These are phyloP conservation scores for Diachasma alloeum DNA, from an alignment of 1,140 invertebrate species.

Conservation along the genomic window DNA sequence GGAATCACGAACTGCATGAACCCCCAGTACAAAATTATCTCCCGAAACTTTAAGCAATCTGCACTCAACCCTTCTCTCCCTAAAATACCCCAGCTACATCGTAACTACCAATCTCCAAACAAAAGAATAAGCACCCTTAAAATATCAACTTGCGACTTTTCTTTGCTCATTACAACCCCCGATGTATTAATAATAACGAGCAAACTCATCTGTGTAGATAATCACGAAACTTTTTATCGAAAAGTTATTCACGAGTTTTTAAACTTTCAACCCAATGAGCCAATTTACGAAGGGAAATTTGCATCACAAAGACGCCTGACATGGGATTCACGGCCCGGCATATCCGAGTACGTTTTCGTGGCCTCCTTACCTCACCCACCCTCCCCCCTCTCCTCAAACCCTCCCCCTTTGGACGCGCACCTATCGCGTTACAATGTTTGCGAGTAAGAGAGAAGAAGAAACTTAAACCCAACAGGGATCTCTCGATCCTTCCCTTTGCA, in stretches of 20 bases:
- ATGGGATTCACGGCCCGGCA: background rate
- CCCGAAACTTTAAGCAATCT: no score
- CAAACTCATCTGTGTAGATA: background rate
- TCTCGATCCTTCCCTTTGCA: background rate
- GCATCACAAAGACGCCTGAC: slow-evolving; percentile 4
- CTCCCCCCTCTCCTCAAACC: background rate
- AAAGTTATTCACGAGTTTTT: background rate
- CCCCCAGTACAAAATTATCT: no score
- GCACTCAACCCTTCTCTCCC: no score
- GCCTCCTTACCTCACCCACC: background rate
- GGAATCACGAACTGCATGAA: no score
- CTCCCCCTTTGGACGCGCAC: background rate
- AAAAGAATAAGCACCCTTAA: no score
- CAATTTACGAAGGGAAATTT: background rate
- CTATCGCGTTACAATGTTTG: background rate
- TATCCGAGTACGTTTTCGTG: background rate
- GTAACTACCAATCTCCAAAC: no score
- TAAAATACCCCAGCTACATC: no score
- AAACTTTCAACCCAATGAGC: background rate
- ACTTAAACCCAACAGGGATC: background rate
- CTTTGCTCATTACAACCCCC: background rate
- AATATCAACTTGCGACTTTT: no score
- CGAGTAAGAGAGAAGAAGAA: background rate
- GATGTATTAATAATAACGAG: background rate
- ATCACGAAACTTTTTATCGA: slow-evolving; percentile 2